Conservation (phyloP, 1,140 invertebrate genomes). For the Drosophila lacertosa region DNA sequence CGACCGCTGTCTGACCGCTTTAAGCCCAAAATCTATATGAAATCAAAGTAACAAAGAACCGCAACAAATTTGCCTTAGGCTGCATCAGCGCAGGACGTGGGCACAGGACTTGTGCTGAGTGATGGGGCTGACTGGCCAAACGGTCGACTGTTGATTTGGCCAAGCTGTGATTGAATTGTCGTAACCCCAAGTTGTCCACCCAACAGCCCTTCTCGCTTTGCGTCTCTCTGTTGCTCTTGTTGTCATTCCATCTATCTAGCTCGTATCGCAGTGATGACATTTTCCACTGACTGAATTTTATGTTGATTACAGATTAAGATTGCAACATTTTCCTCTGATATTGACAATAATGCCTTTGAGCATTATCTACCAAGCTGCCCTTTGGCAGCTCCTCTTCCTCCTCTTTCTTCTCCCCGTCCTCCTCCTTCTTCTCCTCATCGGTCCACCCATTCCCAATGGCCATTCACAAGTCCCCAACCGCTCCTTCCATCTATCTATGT, state of each 20-base stretch:
- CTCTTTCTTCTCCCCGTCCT: conserved; percentile 14
- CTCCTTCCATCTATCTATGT: conserved; percentile 7
- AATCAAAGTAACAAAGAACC: conserved; percentile 79
- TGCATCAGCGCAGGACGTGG: not conserved
- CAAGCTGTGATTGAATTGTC: conserved; percentile 75
- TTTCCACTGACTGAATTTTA: conserved; percentile 81
- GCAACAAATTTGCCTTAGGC: conserved; percentile 73
- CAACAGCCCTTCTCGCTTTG: conserved; percentile 9
- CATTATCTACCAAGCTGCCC: conserved; percentile 55
- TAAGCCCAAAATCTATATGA: conserved; percentile 70
- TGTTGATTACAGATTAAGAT: conserved; percentile 82
- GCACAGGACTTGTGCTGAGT: conserved; percentile 30
- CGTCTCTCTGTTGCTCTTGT: not conserved
- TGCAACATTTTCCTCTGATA: conserved; percentile 77
- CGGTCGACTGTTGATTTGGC: conserved; percentile 71
- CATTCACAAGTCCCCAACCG: not conserved
- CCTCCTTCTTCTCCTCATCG: no score
- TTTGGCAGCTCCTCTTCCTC: conserved; percentile 28
- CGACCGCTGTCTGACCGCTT: conserved; percentile 40
- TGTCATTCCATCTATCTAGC: conserved; percentile 24
- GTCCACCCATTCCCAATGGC: not conserved
- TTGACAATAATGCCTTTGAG: conserved; percentile 79
- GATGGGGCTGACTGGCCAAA: conserved; percentile 48
- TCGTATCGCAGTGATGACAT: conserved; percentile 64
- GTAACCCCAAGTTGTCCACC: conserved; percentile 51